A percentile compares a stretch with the other conserved stretches of the same genome.
phyloP scores from a whole-genome alignment of 2,113 vertebrate species.

The Psephotus haematonotus region DNA sequence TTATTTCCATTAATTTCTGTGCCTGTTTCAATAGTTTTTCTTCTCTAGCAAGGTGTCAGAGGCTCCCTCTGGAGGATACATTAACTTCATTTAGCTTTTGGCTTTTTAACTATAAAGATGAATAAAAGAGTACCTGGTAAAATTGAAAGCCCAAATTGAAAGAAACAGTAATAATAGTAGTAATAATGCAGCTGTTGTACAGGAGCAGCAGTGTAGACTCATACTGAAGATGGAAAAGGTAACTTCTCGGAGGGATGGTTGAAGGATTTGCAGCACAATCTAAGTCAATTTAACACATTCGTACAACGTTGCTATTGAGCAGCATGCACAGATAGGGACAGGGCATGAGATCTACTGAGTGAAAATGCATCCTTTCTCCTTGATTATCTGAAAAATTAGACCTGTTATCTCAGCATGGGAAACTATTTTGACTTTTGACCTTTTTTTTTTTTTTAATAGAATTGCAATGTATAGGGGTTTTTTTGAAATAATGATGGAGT shows the following conservation, averaged over 20 bases:
- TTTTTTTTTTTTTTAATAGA: neutral
- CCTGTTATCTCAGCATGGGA: neutral
- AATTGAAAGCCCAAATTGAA: neutral
- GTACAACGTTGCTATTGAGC: neutral
- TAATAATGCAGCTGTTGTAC: neutral
- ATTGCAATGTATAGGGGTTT: neutral
- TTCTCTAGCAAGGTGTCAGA: neutral
- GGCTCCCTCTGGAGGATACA: neutral
- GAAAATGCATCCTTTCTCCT: neutral
- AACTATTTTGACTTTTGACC: neutral
- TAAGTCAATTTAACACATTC: neutral
- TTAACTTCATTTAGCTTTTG: neutral
- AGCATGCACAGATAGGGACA: neutral
- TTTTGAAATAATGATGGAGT: neutral
- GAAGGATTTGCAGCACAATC: neutral
- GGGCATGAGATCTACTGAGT: neutral
- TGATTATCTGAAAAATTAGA: neutral
- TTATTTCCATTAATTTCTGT: constrained; percentile 37
- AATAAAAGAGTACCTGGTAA: neutral
- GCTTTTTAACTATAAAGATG: neutral
- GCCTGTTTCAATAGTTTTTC: constrained; percentile 2
- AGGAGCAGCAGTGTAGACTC: neutral
- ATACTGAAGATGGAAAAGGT: neutral
- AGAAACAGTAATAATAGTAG: neutral
- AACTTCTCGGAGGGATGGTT: neutral